Evolutionary conservation across 2,888 invertebrate species (phyloP).

Genomic region (Monopis laevigella): DNA sequence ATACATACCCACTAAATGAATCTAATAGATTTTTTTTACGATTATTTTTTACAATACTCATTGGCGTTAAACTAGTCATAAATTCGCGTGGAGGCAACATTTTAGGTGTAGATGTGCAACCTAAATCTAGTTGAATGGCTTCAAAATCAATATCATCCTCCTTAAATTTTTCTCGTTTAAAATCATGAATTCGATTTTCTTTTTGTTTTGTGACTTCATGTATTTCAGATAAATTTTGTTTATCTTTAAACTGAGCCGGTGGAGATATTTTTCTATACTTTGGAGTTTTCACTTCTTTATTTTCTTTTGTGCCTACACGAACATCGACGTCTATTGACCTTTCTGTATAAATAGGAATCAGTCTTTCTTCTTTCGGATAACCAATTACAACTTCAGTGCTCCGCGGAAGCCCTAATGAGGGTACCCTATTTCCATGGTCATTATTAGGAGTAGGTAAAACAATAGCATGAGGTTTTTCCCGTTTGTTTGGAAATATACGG

Average conservation of each 20-base stretch:
- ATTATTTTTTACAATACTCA: constrained; percentile 35
- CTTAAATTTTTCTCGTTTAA: constrained; percentile 60
- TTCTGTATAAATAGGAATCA: constrained; percentile 55
- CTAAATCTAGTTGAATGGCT: constrained; percentile 51
- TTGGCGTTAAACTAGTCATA: constrained; percentile 32
- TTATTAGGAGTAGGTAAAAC: constrained; percentile 44
- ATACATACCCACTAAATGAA: constrained; percentile 55
- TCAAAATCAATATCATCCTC: constrained; percentile 39
- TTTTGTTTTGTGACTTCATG: constrained; percentile 33
- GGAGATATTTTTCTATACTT: constrained; percentile 45
- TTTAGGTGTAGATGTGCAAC: constrained; percentile 60
- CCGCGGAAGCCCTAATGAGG: constrained; percentile 51
- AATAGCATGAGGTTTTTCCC: constrained; percentile 41
- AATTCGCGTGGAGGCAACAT: constrained; percentile 54
- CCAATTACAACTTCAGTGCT: constrained; percentile 56
- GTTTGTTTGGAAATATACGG: constrained; percentile 46
- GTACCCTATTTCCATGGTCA: constrained; percentile 48
- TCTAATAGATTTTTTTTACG: constrained; percentile 44
- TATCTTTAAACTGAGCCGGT: constrained; percentile 58
- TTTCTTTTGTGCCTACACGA: constrained; percentile 29
- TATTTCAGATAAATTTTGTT: constrained; percentile 39
- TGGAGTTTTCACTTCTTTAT: constrained; percentile 30
- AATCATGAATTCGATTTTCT: constrained; percentile 46
- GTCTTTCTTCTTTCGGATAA: constrained; percentile 47
- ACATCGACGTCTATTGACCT: constrained; percentile 37